Evolutionary conservation across 2,888 invertebrate genomes (phyloP), one percentile per base, ranked within the genome.

Genomic region (Conops quadrifasciatus): DNA sequence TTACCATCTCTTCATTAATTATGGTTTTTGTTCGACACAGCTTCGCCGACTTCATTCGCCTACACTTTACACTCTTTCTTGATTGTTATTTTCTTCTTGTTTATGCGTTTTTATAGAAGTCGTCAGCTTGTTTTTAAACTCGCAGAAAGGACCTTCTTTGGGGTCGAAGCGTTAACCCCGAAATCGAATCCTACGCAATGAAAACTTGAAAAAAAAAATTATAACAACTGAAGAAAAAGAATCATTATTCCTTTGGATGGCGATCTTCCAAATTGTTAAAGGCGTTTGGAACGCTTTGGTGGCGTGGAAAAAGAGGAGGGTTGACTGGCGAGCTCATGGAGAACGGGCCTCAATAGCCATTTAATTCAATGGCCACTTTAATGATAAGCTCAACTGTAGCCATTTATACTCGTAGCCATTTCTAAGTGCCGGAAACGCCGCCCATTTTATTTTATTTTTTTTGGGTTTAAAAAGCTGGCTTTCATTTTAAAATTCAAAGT

Each of bases 91-190:
- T 67, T 36, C 60, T 66, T 67, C 58, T 26, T 64, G 65, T 63
- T 62, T 62, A 64, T 64, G 69, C 36, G 9, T 62, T 71, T 71
- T 71, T 64, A 63, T 58, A 69, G 68, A 60, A 49, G 59, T 43
- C 71, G 58, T 51, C 73, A 73, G 71, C 64, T 73, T 71, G 24
- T 45, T 49, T 51, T 71, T 36, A 36, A 36, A 36, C 4, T 36
- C 4, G 9, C 4, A 36, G 9, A 9, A 36, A 36, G 9, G 36
- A n/a, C n/a, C n/a, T n/a, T n/a, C n/a, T n/a, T n/a, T n/a, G n/a
- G n/a, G n/a, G n/a, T n/a, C n/a, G n/a, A n/a, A n/a, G n/a, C n/a
- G n/a, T n/a, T 36, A 9, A 36, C 4, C 9, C 36, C 4, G 36
- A 7, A 36, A 7, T 36, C 36, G 36, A 36, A 36, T 36, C 9